A percentile compares a stretch with the other conserved stretches of the same genome.
phyloP scores from a whole-genome alignment of 2,888 invertebrate genomes.

The Itoplectis maculator region DNA sequence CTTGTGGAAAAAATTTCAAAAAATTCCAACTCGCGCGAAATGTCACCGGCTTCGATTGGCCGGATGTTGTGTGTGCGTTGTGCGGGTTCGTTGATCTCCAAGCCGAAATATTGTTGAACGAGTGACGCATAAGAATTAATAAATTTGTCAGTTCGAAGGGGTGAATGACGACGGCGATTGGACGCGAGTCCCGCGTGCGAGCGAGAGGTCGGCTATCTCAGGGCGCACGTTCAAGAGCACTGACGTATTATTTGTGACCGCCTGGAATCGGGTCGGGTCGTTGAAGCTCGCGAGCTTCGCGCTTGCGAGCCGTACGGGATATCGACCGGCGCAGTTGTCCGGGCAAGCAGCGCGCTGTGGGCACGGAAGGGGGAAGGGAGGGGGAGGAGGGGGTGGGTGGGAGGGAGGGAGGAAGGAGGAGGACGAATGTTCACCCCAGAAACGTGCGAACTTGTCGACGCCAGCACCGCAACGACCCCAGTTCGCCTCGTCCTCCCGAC shows the following conservation, averaged over 20 bases:
- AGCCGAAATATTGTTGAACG: neutral
- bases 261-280: constrained; percentile 72
- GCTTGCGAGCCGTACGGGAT: constrained; percentile 64
- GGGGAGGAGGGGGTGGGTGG: too few relatives aligned
- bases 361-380: neutral
- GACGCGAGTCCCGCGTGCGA: constrained; percentile 39
- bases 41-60: too few relatives aligned
- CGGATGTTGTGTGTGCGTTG: too few relatives aligned
- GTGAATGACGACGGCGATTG: constrained; percentile 36
- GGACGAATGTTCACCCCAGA: constrained; percentile 65
- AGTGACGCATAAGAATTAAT: constrained; percentile 10
- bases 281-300: constrained; percentile 69
- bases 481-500: neutral
- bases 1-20: too few relatives aligned
- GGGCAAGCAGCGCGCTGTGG: constrained; percentile 47
- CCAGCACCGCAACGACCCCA: constrained; percentile 24
- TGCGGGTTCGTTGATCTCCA: neutral
- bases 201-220: constrained; percentile 62
- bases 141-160: neutral
- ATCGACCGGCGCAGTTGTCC: constrained; percentile 71
- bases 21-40: too few relatives aligned
- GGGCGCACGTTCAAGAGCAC: constrained; percentile 66
- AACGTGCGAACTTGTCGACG: constrained; percentile 68
- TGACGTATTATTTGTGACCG: constrained; percentile 70
- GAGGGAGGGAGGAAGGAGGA: neutral